A percentile compares a stretch with the other conserved stretches of the same genome.
These are phyloP conservation scores for Scolopax mira DNA, from an alignment of 2,113 vertebrate genomes.

Conservation along the genomic window DNA sequence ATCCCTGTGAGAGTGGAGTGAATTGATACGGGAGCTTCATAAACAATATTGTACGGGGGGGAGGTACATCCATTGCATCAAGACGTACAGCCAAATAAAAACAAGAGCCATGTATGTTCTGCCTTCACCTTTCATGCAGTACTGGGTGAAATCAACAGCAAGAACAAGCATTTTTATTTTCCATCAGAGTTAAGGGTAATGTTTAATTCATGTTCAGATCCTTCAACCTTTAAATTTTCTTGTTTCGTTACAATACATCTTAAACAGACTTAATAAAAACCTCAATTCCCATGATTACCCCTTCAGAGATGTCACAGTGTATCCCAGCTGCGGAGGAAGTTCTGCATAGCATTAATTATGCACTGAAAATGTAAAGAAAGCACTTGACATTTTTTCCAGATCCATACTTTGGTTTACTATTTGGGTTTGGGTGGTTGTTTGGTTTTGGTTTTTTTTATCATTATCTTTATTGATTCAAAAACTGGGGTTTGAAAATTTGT, in stretches of 20 bases:
- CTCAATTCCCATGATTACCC: constrained; percentile 31
- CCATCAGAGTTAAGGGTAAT: background rate
- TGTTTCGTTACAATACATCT: constrained; percentile 19
- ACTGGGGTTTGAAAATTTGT: background rate
- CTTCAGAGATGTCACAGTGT: constrained; percentile 30
- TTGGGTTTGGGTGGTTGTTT: background rate
- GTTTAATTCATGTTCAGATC: constrained; percentile 17
- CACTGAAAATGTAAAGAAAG: constrained; percentile 45
- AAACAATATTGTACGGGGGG: rapidly evolving
- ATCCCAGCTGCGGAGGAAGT: constrained; percentile 49
- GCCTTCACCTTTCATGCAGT: background rate
- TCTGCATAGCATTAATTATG: constrained; percentile 48
- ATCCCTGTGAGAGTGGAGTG: background rate
- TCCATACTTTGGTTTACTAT: background rate
- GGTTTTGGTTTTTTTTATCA: background rate
- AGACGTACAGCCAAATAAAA: background rate
- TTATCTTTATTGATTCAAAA: constrained; percentile 4
- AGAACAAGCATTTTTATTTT: background rate
- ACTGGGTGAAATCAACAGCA: background rate
- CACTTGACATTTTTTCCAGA: constrained; percentile 40
- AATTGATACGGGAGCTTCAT: background rate
- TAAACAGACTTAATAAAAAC: constrained; percentile 49
- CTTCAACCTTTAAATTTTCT: constrained; percentile 28
- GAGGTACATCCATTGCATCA: background rate
- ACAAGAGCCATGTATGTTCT: rapidly evolving